Conservation (phyloP, 1,140 invertebrate species). For the Nymphalis io region DNA sequence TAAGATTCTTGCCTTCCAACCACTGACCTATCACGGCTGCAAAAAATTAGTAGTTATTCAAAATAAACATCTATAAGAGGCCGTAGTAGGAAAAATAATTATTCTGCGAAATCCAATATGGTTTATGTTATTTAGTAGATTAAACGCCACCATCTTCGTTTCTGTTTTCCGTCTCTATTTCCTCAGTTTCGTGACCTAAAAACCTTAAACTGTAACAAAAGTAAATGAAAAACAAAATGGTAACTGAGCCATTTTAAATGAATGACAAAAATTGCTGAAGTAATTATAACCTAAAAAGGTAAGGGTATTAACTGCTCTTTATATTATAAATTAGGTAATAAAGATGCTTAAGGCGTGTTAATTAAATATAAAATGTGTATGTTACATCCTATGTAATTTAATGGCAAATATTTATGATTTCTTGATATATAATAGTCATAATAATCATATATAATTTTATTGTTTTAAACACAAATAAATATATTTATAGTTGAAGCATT, state of each 20-base stretch:
- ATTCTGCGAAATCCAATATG: neutral
- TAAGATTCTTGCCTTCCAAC: too few relatives aligned
- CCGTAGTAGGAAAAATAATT: neutral
- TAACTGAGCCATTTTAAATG: neutral
- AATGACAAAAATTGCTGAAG: constrained; percentile 12
- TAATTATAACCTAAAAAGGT: constrained; percentile 9
- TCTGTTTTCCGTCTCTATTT: constrained; percentile 16
- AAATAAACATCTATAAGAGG: neutral
- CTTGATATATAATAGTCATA: too few relatives aligned
- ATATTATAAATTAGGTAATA: neutral
- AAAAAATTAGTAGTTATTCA: too few relatives aligned
- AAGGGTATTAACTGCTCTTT: neutral
- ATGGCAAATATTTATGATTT: too few relatives aligned
- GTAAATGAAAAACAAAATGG: constrained; percentile 2
- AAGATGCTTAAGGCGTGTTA: neutral
- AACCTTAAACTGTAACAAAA: constrained; percentile 16
- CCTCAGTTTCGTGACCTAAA: constrained; percentile 9
- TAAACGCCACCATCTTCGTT: neutral
- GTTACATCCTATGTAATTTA: too few relatives aligned
- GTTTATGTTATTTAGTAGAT: constrained; percentile 3
- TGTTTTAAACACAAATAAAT: too few relatives aligned
- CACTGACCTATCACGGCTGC: too few relatives aligned
- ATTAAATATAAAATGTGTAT: neutral
- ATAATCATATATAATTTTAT: too few relatives aligned
- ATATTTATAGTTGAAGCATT: too few relatives aligned